Conservation (phyloP, 2,113 vertebrate species). For the Pitta sordida region DNA sequence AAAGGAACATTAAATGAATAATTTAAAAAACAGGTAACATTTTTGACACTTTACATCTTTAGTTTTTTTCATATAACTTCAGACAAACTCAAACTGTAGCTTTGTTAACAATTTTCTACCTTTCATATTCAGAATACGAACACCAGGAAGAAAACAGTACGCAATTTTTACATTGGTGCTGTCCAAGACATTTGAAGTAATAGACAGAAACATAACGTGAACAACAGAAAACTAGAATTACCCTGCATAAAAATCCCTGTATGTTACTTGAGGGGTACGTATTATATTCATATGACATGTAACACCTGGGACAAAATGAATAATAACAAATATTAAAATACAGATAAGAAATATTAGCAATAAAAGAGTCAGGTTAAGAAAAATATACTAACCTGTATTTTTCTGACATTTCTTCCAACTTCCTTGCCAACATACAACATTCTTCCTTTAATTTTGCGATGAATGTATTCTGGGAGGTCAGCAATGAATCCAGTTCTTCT, state of each 20-base stretch:
- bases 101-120: not conserved
- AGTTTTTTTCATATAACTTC: not conserved
- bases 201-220: not conserved
- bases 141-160: not conserved
- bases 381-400: slow-evolving; percentile 79
- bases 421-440: slow-evolving; percentile 77
- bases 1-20: not conserved
- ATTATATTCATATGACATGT: not conserved
- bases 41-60: not conserved
- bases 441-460: slow-evolving; percentile 88
- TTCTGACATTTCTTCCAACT: slow-evolving; percentile 80
- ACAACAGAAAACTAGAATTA: not conserved
- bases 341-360: not conserved
- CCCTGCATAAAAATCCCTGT: not conserved
- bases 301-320: not conserved
- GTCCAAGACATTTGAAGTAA: not conserved
- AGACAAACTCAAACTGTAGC: not conserved
- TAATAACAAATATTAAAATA: not conserved
- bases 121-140: not conserved
- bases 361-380: not conserved
- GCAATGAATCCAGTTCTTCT: slow-evolving; percentile 80
- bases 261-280: not conserved
- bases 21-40: not conserved
- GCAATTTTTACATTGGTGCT: not conserved
- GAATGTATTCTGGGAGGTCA: slow-evolving; percentile 87